phyloP scores from a whole-genome alignment of 2,888 invertebrate genomes.

The Stictocephala bisonia region DNA sequence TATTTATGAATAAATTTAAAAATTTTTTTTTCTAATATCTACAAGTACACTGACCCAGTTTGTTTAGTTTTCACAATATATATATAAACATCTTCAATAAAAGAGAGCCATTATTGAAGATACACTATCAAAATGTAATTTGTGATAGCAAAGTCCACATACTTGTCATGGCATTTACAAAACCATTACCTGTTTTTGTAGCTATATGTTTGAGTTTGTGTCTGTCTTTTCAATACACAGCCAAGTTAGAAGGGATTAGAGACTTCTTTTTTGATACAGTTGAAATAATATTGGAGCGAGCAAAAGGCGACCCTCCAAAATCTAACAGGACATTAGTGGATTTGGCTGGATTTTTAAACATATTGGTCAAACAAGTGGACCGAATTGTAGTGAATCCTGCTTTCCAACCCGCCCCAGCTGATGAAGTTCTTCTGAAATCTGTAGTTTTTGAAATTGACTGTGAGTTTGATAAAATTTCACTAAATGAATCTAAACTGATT shows the following conservation, averaged over 20 bases:
- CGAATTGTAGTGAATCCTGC: conserved; percentile 2
- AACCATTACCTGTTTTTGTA: background rate
- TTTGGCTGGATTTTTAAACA: conserved; percentile 13
- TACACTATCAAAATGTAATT: too few relatives aligned
- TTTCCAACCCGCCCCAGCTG: background rate
- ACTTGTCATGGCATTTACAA: background rate
- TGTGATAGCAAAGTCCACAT: too few relatives aligned
- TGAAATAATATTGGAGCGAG: conserved; percentile 19
- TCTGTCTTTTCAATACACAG: conserved; percentile 5
- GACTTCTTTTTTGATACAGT: conserved; percentile 28
- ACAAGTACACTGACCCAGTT: too few relatives aligned
- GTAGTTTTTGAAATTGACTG: conserved; percentile 19
- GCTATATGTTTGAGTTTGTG: background rate
- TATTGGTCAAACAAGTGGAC: conserved; percentile 23
- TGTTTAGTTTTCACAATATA: too few relatives aligned
- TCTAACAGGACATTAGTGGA: conserved; percentile 22
- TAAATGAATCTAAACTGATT: background rate
- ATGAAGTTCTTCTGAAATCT: conserved; percentile 20
- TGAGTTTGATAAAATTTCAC: conserved; percentile 7
- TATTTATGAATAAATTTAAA: too few relatives aligned
- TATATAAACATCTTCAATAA: too few relatives aligned
- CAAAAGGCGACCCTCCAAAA: conserved; percentile 17
- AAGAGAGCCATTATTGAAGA: too few relatives aligned
- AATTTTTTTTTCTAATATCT: too few relatives aligned
- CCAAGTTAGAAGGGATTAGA: conserved; percentile 11